Evolutionary conservation across 2,113 vertebrate species (phyloP).

Genomic region (Neolamprologus falcicula): DNA sequence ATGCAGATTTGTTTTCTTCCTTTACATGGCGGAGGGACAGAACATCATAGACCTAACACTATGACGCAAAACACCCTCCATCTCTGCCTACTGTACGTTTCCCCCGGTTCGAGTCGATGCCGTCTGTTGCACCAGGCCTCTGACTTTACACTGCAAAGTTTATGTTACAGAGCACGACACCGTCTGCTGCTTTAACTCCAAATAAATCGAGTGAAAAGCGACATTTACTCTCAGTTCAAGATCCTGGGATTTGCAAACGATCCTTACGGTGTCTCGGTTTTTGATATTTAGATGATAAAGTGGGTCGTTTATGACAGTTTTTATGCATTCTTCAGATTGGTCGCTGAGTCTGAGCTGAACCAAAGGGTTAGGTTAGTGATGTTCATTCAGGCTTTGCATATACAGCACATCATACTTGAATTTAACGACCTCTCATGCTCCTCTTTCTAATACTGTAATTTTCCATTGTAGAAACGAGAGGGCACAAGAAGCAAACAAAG

Average conservation of each 20-base stretch:
- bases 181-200: background rate
- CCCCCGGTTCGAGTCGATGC: background rate
- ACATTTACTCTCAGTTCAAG: background rate
- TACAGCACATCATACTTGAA: slow-evolving; percentile 48
- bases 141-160: background rate
- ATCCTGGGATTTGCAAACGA: background rate
- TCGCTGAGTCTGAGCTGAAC: background rate
- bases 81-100: background rate
- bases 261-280: background rate
- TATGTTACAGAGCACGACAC: background rate
- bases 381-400: slow-evolving; percentile 9
- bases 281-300: background rate
- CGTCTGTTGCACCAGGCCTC: background rate
- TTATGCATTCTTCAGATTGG: slow-evolving; percentile 1
- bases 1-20: background rate
- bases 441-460: slow-evolving; percentile 18
- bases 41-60: background rate
- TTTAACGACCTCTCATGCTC: slow-evolving; percentile 12
- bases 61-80: background rate
- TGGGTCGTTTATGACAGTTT: background rate
- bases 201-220: background rate
- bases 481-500: background rate
- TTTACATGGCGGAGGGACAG: background rate
- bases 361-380: background rate
- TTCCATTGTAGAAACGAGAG: background rate